Base-by-base conservation (phyloP, 2,113 vertebrate species). In the Oryzias celebensis region DNA sequence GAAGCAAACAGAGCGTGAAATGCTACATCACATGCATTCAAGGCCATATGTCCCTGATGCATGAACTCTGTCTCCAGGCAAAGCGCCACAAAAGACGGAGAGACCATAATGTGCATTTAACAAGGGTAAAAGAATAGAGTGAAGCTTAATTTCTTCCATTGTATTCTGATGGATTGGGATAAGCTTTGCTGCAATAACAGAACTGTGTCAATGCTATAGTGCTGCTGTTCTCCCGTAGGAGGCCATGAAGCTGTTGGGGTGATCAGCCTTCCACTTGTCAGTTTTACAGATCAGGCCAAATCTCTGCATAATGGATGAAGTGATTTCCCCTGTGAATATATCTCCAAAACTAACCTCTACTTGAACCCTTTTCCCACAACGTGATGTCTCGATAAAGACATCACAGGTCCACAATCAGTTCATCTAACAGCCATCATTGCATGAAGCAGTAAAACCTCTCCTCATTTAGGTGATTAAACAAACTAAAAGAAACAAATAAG, bases 231-330 rank as follows among this genome's bases (percentile, higher is more conserved):
- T 20, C 44, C 43, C 14, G 23, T 1, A 58, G 2, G 51, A 66
- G 55, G 65, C 56, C 65, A 63, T 75, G 50, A 77, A 68, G 58
- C 46, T 51, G 46, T 24, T 62, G 28, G 56, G 47, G 59, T 51
- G 62, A 61, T 58, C 71, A 67, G 31, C 47, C 36, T 59, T 52
- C 54, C 60, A 60, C n/a, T 54, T 68, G 69, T 60, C 63, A 72
- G 48, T 70, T 22, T 61, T 51, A 61, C 20, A 51, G 68, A 70
- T 55, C 55, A 68, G 59, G 70, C 26, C 65, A 59, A 80, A 69
- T 55, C 63, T 67, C 71, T 65, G 59, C 57, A 85, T 77, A 71
- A 84, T 64, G 62, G 64, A 82, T 82, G 68, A 83, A 55, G 64
- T 65, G 58, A 71, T 57, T 69, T 43, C 55, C 49, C 58, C 56